Evolutionary conservation across 92 coral and sea anemone species (phyloP).

Genomic region (Palythoa grandis): DNA sequence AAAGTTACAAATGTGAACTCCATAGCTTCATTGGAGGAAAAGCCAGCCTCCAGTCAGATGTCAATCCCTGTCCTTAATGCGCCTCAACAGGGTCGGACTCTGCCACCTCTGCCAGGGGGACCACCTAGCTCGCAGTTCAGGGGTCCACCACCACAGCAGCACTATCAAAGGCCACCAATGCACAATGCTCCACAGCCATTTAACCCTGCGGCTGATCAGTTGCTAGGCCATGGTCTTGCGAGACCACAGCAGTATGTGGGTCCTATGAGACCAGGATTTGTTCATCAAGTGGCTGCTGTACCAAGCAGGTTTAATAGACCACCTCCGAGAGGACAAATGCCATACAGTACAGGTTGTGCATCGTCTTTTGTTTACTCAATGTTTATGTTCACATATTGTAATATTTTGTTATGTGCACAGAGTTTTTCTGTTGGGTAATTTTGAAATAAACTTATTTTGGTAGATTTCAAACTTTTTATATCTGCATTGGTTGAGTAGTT

Average conservation of each 20-base stretch:
- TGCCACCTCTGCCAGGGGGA: neutral
- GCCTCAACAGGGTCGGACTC: neutral
- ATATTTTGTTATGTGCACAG: no score
- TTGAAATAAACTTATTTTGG: no score
- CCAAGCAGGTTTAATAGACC: slow-evolving; percentile 14
- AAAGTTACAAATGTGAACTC: neutral
- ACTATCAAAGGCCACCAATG: slow-evolving; percentile 31
- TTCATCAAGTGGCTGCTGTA: slow-evolving; percentile 9
- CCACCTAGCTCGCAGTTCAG: neutral
- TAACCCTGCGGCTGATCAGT: slow-evolving; percentile 17
- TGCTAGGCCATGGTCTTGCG: slow-evolving; percentile 14
- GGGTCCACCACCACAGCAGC: slow-evolving; percentile 29
- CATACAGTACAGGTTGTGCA: neutral
- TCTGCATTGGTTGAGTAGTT: no score
- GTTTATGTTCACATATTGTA: no score
- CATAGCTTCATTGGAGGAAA: neutral
- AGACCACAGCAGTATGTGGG: slow-evolving; percentile 40
- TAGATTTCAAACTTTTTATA: no score
- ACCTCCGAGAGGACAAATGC: slow-evolving; percentile 26
- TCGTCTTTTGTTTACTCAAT: neutral
- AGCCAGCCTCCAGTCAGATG: slow-evolving; percentile 26
- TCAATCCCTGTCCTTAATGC: slow-evolving; percentile 17
- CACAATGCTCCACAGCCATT: neutral
- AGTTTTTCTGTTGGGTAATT: no score
- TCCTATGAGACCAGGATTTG: slow-evolving; percentile 35